Base-by-base conservation (phyloP, 2,888 invertebrate genomes). In the Quadroppia sp. region DNA sequence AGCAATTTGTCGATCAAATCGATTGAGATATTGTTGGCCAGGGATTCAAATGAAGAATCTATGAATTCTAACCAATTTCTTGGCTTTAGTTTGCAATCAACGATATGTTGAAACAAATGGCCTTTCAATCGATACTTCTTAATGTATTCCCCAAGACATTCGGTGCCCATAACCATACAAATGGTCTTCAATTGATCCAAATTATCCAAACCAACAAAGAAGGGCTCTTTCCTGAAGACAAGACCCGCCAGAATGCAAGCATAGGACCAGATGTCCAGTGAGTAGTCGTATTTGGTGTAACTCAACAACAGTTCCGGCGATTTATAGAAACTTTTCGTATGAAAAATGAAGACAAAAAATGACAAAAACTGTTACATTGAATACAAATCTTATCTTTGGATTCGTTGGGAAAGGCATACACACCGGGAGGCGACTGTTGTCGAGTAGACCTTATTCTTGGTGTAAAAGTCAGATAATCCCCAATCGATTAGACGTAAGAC, bases 251-350 rank as follows among this genome's bases (percentile, higher is more conserved):
- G n/a, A n/a, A 64, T 20, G 30, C 64, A 64, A 2, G 36, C 64
- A n/a, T 36, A 64, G 4, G 64, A 64, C 64, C 64, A 64, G 32
- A 64, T 64, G 40, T 64, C 64, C 64, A 64, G 9, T 9, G 64
- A 64, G n/a, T 64, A 64, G 40, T 64, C 64, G 30, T 64, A 64
- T n/a, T n/a, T 32, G 1, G 64, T 2, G 20, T 36, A n/a, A 40
- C n/a, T 36, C 13, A 30, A n/a, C 2, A 64, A n/a, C 17, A 64
- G 64, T 64, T 64, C 64, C 36, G 64, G 64, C 6, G 64, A 36
- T 36, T 64, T 64, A 20, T 36, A 64, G 20, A 36, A 20, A 9
- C 64, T 64, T 32, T 36, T 4, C n/a, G 9, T 17, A 1, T 36
- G n/a, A 59, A 56, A 23, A 64, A 36, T 36, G n/a, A 36, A 36